Evolutionary conservation across 2,888 invertebrate genomes (phyloP).

Genomic region (Hydroisotoma schaefferi): DNA sequence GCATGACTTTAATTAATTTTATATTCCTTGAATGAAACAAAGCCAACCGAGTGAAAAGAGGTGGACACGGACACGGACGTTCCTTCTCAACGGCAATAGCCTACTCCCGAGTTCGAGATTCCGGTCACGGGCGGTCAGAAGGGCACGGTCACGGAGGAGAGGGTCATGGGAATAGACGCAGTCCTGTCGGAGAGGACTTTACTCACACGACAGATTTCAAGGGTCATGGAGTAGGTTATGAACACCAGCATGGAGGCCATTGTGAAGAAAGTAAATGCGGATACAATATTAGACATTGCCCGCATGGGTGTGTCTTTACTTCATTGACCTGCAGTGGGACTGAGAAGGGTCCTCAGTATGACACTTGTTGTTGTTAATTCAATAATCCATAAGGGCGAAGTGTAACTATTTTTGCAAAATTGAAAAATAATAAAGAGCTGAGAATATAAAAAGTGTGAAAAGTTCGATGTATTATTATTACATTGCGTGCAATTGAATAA

Average conservation of each 20-base stretch:
- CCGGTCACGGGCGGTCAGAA: slow-evolving; percentile 14
- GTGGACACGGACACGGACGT: not conserved
- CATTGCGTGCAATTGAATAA: no score
- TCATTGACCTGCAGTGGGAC: slow-evolving; percentile 32
- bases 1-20: no score
- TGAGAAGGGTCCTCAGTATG: slow-evolving; percentile 25
- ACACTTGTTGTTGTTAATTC: slow-evolving; percentile 37
- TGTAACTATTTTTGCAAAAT: not conserved
- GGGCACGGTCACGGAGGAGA: slow-evolving; percentile 19
- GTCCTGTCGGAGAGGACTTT: slow-evolving; percentile 24
- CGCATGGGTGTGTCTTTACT: slow-evolving; percentile 40
- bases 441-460: no score
- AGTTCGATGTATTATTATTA: no score
- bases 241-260: slow-evolving; percentile 28
- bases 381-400: not conserved
- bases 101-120: not conserved
- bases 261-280: slow-evolving; percentile 40
- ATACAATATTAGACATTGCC: slow-evolving; percentile 41
- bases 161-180: slow-evolving; percentile 7
- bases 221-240: slow-evolving; percentile 28
- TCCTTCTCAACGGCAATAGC: slow-evolving; percentile 3
- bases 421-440: not conserved
- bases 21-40: no score
- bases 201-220: slow-evolving; percentile 22
- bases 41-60: slow-evolving; percentile 12